Base-by-base conservation (phyloP, 2,888 invertebrate species). In the Subacronicta megacephala region DNA sequence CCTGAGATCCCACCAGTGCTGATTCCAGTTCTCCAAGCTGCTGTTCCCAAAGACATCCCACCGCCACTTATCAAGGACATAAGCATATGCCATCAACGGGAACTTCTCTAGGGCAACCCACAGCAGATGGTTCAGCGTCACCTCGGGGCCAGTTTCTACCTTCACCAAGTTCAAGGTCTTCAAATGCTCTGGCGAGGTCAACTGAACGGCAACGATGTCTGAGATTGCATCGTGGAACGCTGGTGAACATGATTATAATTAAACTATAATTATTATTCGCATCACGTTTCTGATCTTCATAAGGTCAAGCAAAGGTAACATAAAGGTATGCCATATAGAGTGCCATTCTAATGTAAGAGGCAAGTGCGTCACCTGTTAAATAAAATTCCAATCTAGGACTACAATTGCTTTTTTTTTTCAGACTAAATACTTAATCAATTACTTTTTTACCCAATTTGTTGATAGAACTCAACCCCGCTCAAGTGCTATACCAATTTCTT, bases 161-260 rank as follows among this genome's bases (percentile, higher is more conserved):
- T 89, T 84, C 26, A 92, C 80, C 36, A 95, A 79, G 67, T 89
- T 89, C 70, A 95, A 82, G 61, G 85, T 90, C 57, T 88, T 81
- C 50, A 95, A 80, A 77, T 95, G 93, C 23, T 90, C 83, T 0
- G 95, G 95, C 12, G 94, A 92, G n/a, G 93, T 90, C 38, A 95
- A 87, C 38, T 96, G 95, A 15, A 95, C 82, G 6, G 95, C 95
- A 10, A 96, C 92, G 17, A 95, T 95, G 68, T 96, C 96, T 0
- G 96, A 95, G 46, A 96, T 90, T 23, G 95, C 95, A 80, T 96
- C 96, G 80, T 96, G 96, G 75, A 96, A 96, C 64, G 95, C 96
- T 95, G 84, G 20, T 31, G 18, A 59, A 59, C 41, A 62, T 49
- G 58, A 55, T 53, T 40, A 41, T 41, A 7, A 43, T 23, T 45